phyloP scores from a whole-genome alignment of 2,797 vertebrate species.

The Crossoptilon crossoptilon region DNA sequence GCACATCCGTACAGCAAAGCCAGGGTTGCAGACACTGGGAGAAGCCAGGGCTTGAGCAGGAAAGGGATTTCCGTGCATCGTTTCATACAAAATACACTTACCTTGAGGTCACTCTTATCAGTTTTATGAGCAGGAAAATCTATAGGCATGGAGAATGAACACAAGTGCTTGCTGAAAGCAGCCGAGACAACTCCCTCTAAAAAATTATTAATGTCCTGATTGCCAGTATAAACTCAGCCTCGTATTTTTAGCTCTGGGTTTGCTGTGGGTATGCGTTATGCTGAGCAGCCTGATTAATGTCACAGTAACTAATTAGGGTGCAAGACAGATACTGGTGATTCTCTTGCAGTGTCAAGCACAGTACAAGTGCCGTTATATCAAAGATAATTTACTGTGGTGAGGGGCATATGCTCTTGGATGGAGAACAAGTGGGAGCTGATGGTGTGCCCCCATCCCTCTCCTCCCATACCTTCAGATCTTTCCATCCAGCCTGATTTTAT shows the following conservation, averaged over 20 bases:
- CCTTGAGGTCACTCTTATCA: conserved; percentile 9
- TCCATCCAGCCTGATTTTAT: background rate
- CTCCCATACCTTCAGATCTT: background rate
- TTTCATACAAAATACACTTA: conserved; percentile 1
- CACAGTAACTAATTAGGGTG: conserved; percentile 65
- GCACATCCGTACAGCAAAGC: background rate
- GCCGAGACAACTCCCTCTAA: background rate
- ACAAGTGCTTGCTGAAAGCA: background rate
- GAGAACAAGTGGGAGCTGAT: conserved; percentile 4
- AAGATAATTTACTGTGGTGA: conserved; percentile 36
- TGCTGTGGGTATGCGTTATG: background rate
- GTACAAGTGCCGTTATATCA: conserved; percentile 40
- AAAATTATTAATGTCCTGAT: conserved; percentile 41
- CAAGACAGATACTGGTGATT: conserved; percentile 55
- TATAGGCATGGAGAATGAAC: background rate
- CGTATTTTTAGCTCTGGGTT: conserved; percentile 19
- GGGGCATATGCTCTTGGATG: background rate
- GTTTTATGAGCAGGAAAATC: conserved; percentile 36
- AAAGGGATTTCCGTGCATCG: background rate
- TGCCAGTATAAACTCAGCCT: conserved; percentile 3
- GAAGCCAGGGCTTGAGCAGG: background rate
- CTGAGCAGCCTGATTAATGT: conserved; percentile 72
- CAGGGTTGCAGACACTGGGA: background rate
- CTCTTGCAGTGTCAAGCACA: conserved; percentile 52
- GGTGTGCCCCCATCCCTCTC: background rate